Evolutionary conservation across 2,797 vertebrate genomes (phyloP).

Genomic region (Erpetoichthys calabaricus): DNA sequence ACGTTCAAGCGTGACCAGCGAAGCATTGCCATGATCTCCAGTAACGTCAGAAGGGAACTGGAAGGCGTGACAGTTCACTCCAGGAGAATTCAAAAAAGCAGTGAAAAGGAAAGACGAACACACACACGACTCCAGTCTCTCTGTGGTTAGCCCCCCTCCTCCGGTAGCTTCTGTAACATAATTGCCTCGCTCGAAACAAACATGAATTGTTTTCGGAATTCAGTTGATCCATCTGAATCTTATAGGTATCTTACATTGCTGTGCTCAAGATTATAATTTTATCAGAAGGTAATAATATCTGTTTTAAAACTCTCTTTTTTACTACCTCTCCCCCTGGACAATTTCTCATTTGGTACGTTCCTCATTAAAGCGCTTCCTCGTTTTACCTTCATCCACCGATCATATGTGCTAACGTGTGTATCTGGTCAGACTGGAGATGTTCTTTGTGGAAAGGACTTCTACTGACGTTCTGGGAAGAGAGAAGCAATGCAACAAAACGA

Average conservation of each 20-base stretch:
- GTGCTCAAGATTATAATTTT: too few species aligned
- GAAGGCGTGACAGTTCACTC: conserved; percentile 3
- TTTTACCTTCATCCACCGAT: not conserved
- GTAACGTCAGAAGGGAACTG: conserved; percentile 1
- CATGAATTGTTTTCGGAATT: too few species aligned
- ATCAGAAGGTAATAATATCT: not conserved
- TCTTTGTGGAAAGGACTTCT: too few species aligned
- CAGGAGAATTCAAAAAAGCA: not conserved
- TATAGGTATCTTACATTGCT: too few species aligned
- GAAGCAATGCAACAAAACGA: too few species aligned
- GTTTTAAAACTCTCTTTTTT: not conserved
- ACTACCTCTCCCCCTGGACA: not conserved
- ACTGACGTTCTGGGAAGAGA: too few species aligned
- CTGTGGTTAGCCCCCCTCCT: too few species aligned
- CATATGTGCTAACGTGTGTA: too few species aligned
- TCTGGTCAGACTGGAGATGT: too few species aligned
- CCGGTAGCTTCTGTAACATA: too few species aligned
- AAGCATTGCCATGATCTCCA: not conserved
- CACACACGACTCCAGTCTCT: not conserved
- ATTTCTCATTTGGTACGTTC: not conserved
- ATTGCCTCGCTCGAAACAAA: too few species aligned
- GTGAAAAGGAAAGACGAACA: not conserved
- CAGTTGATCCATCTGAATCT: too few species aligned
- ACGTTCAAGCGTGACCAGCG: not conserved
- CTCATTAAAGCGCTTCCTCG: not conserved